Evolutionary conservation across 1,140 invertebrate species (phyloP), one percentile per base, ranked within the genome.

Genomic region (Elysia chlorotica): DNA sequence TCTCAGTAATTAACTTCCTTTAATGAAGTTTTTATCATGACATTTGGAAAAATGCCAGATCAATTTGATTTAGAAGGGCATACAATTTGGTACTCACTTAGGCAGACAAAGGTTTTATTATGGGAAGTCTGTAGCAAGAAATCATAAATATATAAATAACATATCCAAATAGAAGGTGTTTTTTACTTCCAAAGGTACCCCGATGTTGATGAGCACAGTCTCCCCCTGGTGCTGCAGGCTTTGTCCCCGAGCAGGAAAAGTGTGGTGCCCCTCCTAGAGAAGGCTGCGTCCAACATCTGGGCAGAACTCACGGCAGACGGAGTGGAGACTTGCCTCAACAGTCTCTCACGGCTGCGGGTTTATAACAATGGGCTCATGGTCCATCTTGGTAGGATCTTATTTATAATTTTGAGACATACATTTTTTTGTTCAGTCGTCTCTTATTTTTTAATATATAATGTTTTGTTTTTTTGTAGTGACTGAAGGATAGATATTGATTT

Each of bases 211-310:
- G 69, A 62, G 21, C 23, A 61, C 2, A 71, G 57, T 35, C n/a
- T 71, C 0, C 57, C 69, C 19, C 5, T 23, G 4, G 53, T 37
- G 14, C 25, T 71, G 10, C 35, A 62, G 37, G 17, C 59, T 14
- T 31, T 71, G 19, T 25, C 69, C 28, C 17, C 37, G 6, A 23
- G 28, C 37, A 62, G 63, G 2, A 61, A n/a, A 6, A 41, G 19
- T 10, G 1, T 71, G 21, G 30, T 71, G 17, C 23, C 25, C 53
- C 33, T 71, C n/a, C 69, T 71, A 10, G 57, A 71, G 14, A 71
- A 63, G 37, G 35, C 57, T 2, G 19, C 63, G 23, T 4, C 33
- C 1, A 23, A 41, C 10, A 36, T 38, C n/a, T 71, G 69, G 69
- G 2, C 38, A 0, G 33, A n/a, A 5, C 30, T 71, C 10, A 41